A percentile compares a stretch with the other conserved stretches of the same genome.
These are phyloP conservation scores for Acropternis orthonyx DNA, from an alignment of 2,797 vertebrate genomes.

Conservation along the genomic window DNA sequence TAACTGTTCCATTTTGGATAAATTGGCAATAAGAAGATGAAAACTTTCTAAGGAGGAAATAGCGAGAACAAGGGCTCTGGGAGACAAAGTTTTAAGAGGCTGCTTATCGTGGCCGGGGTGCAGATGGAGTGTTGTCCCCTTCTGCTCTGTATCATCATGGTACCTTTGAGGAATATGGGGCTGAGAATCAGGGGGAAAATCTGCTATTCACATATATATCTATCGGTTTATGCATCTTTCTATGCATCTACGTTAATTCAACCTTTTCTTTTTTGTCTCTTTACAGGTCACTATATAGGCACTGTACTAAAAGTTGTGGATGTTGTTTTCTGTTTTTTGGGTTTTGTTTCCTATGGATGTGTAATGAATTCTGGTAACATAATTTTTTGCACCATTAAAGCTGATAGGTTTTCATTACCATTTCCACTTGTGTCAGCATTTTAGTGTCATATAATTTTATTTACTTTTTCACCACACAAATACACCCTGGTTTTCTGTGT, in stretches of 20 bases:
- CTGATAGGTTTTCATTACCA: not conserved
- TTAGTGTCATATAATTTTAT: slow-evolving; percentile 8
- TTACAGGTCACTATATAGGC: not conserved
- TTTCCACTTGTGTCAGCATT: slow-evolving; percentile 21
- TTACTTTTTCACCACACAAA: not conserved
- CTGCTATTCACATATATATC: rapidly evolving
- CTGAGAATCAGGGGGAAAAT: not conserved
- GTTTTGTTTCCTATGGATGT: not conserved
- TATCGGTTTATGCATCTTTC: not conserved
- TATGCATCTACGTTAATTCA: not conserved
- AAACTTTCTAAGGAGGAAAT: not conserved
- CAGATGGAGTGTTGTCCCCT: not conserved
- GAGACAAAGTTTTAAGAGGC: not conserved
- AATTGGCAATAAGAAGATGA: not conserved
- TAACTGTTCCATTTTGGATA: not conserved
- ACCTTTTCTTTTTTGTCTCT: not conserved
- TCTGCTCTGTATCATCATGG: not conserved
- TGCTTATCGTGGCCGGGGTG: not conserved
- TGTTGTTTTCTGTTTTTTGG: not conserved
- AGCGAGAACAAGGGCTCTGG: not conserved
- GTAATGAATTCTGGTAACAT: not conserved
- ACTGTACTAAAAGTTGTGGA: not conserved
- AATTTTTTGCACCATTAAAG: not conserved
- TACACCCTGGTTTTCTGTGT: not conserved
- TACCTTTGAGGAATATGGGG: not conserved